Percentiles rank a stretch among this genome's conserved stretches.
These are phyloP conservation scores for Triplophysa tibetana DNA, from an alignment of 2,113 vertebrate genomes.

Conservation along the genomic window DNA sequence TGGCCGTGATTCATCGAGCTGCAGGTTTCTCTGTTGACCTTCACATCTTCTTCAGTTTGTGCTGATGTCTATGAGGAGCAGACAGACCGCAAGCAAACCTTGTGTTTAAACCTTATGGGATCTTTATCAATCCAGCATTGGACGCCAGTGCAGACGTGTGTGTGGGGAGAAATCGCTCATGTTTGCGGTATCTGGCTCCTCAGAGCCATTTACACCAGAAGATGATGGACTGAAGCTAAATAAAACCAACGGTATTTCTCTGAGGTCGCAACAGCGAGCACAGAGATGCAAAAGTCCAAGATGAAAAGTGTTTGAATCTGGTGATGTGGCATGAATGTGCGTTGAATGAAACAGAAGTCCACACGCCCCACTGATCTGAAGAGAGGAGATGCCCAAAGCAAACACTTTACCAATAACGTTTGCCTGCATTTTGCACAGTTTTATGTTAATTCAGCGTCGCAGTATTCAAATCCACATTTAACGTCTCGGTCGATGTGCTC, in stretches of 20 bases:
- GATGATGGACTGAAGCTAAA: too few relatives aligned
- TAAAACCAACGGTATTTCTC: too few relatives aligned
- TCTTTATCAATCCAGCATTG: conserved; percentile 71
- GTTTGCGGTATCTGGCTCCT: background rate
- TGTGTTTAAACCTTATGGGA: conserved; percentile 52
- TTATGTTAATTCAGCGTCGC: background rate
- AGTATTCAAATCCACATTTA: background rate
- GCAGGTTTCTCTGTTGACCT: conserved; percentile 72
- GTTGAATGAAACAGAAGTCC: too few relatives aligned
- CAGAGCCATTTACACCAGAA: too few relatives aligned
- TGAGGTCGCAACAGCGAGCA: too few relatives aligned
- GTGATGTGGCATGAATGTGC: too few relatives aligned
- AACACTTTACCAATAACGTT: background rate
- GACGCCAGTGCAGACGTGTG: conserved; percentile 62
- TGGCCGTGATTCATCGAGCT: conserved; percentile 75
- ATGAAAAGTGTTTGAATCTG: too few relatives aligned
- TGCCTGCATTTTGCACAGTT: background rate
- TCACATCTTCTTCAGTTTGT: conserved; percentile 70
- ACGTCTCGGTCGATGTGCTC: background rate
- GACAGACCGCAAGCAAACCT: conserved; percentile 57
- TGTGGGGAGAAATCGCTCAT: background rate
- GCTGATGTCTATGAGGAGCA: conserved; percentile 75
- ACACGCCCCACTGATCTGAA: too few relatives aligned
- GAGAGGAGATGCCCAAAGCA: background rate
- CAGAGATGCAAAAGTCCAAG: too few relatives aligned